Conservation (phyloP, 2,113 vertebrate genomes). For the Sinocyclocheilus rhinocerous region DNA sequence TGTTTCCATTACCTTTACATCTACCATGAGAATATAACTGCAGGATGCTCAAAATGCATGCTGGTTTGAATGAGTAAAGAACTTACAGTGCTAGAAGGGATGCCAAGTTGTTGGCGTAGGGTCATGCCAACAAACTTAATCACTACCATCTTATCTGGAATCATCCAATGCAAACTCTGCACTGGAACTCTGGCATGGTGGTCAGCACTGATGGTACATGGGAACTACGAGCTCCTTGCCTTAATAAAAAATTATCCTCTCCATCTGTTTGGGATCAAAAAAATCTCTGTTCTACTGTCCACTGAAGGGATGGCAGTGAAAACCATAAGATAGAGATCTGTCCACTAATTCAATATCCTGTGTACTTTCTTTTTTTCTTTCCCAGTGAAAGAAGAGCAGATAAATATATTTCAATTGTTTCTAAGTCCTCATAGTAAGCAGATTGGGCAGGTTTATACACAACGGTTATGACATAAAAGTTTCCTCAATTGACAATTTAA, state of each 20-base stretch:
- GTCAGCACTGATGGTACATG: constrained; percentile 13
- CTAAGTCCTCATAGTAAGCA: background rate
- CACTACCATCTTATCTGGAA: constrained; percentile 45
- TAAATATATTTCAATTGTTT: background rate
- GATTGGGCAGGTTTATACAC: background rate
- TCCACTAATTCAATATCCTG: constrained; percentile 18
- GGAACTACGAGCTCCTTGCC: constrained; percentile 1
- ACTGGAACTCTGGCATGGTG: constrained; percentile 30
- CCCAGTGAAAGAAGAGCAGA: background rate
- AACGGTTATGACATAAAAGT: background rate
- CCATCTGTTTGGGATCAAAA: constrained; percentile 31
- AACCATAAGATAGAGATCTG: constrained; percentile 13
- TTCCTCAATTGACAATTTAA: background rate
- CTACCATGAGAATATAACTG: constrained; percentile 25
- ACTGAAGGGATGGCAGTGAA: background rate
- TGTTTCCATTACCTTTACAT: constrained; percentile 36
- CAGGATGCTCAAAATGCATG: constrained; percentile 2
- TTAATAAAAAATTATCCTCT: constrained; percentile 33
- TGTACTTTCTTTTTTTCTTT: background rate
- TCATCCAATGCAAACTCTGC: constrained; percentile 6
- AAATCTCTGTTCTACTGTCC: constrained; percentile 20
- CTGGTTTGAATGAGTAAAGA: background rate
- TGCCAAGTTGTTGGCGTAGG: constrained; percentile 13
- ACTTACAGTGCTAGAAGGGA: constrained; percentile 9
- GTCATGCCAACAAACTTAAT: constrained; percentile 46